Evolutionary conservation across 2,888 invertebrate species (phyloP), one percentile per base, ranked within the genome.

Genomic region (Hecatera dysodea): DNA sequence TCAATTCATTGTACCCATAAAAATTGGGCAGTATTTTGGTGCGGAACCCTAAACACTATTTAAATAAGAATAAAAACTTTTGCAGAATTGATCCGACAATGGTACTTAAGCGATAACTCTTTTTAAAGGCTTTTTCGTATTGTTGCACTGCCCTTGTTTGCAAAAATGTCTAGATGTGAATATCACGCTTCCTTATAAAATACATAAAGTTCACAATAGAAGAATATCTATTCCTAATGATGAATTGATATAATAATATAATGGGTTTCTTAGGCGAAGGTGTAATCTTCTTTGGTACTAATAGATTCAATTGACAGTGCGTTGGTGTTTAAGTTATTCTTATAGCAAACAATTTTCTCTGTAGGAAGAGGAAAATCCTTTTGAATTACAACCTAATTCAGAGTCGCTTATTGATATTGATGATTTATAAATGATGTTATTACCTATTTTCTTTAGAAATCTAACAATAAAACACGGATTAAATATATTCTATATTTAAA

Each of bases 261-360:
- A 24, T 27, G 17, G 1, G 17, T 27, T 33, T 22, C n/a, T 8
- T 8, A 15, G n/a, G n/a, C 33, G 56, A 22, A 22, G 56, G 22
- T 15, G 56, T 17, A 50, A 50, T 24, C 33, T 1, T 56, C 15
- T 56, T 56, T n/a, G n/a, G n/a, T n/a, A 36, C 17, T 9, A 22
- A 56, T 15, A 39, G 17, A 39, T 36, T 17, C 36, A 39, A 56
- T 15, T 36, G 33, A 22, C 12, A n/a, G 27, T 4, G n/a, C 15
- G 55, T 22, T 33, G 33, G 3, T 17, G 8, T 52, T 17, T 27
- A 9, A 27, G 27, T 44, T n/a, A n/a, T n/a, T n/a, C n/a, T n/a
- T n/a, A n/a, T n/a, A n/a, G n/a, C n/a, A n/a, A n/a, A 44, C 55
- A 33, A 55, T 55, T 55, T 55, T 33, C n/a, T 53, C 29, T 55